Conservation (phyloP, 2,113 vertebrate species). For the Thryonomys swinderianus region DNA sequence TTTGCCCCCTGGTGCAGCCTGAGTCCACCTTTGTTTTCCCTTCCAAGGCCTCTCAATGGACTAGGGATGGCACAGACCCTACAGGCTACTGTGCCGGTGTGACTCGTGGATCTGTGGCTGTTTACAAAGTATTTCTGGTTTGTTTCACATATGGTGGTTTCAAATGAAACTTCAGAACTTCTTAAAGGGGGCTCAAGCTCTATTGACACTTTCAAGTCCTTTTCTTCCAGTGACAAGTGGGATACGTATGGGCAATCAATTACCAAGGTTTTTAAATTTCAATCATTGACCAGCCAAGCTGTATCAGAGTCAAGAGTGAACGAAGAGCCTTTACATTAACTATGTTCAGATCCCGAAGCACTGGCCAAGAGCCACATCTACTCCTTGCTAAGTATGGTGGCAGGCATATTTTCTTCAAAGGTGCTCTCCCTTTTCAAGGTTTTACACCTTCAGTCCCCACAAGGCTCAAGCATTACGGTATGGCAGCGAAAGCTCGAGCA, state of each 20-base stretch:
- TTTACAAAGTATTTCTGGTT: conserved; percentile 56
- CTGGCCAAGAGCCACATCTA: not conserved
- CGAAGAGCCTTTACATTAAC: not conserved
- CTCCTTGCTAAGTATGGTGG: not conserved
- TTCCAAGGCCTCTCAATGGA: conserved; percentile 43
- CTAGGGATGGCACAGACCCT: conserved; percentile 33
- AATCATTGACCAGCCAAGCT: not conserved
- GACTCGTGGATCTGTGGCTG: not conserved
- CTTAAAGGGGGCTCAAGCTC: conserved; percentile 49
- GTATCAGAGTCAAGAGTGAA: not conserved
- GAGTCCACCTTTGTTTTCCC: conserved; percentile 13
- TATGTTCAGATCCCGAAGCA: not conserved
- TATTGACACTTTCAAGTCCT: conserved; percentile 10
- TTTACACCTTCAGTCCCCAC: not conserved
- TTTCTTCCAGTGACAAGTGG: conserved; percentile 43
- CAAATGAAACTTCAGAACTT: conserved; percentile 52
- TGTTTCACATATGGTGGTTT: not conserved
- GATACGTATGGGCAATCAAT: not conserved
- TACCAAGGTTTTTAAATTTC: not conserved
- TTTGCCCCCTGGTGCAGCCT: not conserved
- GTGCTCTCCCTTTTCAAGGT: not conserved
- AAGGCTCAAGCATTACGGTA: rapidly evolving
- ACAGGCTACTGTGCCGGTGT: not conserved
- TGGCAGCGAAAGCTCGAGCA: not conserved
- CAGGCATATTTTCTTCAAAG: not conserved